phyloP scores from a whole-genome alignment of 2,797 vertebrate species.

The Acropternis orthonyx region DNA sequence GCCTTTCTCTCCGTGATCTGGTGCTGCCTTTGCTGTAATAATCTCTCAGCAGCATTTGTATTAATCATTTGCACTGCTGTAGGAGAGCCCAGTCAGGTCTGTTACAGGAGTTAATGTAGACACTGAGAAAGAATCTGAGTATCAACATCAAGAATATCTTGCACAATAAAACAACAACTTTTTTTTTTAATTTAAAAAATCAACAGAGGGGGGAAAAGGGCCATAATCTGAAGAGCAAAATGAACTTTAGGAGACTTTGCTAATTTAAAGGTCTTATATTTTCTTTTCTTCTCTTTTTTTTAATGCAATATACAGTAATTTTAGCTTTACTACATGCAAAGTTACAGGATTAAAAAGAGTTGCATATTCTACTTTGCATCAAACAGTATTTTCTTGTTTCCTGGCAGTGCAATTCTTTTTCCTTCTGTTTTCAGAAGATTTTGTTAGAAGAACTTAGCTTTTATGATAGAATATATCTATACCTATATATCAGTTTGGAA shows the following conservation, averaged over 20 bases:
- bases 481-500: not conserved
- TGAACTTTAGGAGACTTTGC: not conserved
- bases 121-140: not conserved
- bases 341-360: not conserved
- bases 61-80: not conserved
- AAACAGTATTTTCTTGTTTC: not conserved
- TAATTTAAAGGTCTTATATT: not conserved
- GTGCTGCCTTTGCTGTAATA: not conserved
- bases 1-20: not conserved
- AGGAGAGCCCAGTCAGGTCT: not conserved
- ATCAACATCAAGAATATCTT: not conserved
- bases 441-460: not conserved
- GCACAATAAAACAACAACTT: not conserved
- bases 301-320: not conserved
- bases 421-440: not conserved
- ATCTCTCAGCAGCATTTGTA: not conserved
- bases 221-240: not conserved
- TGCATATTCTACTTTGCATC: not conserved
- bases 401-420: not conserved
- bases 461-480: not conserved
- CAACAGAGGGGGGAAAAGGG: not conserved
- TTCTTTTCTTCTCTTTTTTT: not conserved
- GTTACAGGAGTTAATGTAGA: not conserved
- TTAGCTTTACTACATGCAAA: not conserved
- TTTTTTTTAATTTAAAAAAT: not conserved